Percentiles rank a stretch among this genome's conserved stretches.
Conservation (phyloP, 2,113 vertebrate species). For the Syngnathoides biaculeatus region DNA sequence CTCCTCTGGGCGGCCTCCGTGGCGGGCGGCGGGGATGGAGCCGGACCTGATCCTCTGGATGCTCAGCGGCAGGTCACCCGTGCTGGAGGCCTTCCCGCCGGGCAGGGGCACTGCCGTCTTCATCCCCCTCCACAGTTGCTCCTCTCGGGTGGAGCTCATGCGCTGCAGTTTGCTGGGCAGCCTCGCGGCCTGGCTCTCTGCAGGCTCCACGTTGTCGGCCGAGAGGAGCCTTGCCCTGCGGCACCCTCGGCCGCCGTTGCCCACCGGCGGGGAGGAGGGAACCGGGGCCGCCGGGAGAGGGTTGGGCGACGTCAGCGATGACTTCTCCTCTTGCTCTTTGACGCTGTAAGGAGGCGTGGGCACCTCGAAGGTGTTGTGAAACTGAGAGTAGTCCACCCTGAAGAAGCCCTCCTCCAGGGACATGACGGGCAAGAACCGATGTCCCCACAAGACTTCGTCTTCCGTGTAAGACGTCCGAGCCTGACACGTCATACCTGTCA, state of each 20-base stretch:
- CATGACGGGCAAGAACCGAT: constrained; percentile 87
- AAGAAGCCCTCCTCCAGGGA: constrained; percentile 90
- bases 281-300: constrained; percentile 51
- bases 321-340: constrained; percentile 83
- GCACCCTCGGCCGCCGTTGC: constrained; percentile 43
- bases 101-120: constrained; percentile 57
- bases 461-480: constrained; percentile 88
- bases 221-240: constrained; percentile 75
- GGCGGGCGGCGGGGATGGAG: constrained; percentile 48
- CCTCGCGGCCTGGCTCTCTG: constrained; percentile 65
- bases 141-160: constrained; percentile 75
- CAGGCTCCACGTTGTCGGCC: constrained; percentile 63
- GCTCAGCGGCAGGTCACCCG: constrained; percentile 75
- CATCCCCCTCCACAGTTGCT: constrained; percentile 62
- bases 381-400: constrained; percentile 86
- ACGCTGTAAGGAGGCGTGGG: constrained; percentile 81
- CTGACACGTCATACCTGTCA: constrained; percentile 85
- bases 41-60: constrained; percentile 72
- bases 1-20: constrained; percentile 64
- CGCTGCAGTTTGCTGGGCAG: constrained; percentile 79
- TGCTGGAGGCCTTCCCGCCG: constrained; percentile 74
- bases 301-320: constrained; percentile 65
- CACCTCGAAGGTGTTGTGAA: constrained; percentile 85
- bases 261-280: constrained; percentile 44
- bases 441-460: constrained; percentile 87